These are phyloP conservation scores for Agrilus mali DNA, from an alignment of 2,888 invertebrate genomes.

Conservation along the genomic window DNA sequence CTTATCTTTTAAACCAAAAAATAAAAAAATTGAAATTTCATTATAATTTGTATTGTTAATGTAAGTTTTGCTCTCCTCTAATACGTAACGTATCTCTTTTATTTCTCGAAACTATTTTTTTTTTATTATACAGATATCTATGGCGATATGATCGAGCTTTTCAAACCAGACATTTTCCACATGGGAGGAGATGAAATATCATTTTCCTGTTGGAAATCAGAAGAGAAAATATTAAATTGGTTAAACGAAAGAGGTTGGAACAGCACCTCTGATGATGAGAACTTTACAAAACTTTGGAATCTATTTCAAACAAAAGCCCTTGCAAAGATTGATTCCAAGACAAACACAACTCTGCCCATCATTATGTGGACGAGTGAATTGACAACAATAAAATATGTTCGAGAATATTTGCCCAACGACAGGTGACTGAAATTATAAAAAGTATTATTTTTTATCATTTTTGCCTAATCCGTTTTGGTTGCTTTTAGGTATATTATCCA, in stretches of 20 bases:
- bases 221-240: constrained; percentile 52
- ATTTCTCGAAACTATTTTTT: no score
- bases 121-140: constrained; percentile 45
- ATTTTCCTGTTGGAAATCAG: constrained; percentile 64
- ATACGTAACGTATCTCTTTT: no score
- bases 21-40: no score
- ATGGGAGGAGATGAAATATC: constrained; percentile 79
- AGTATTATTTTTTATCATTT: no score
- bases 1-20: no score
- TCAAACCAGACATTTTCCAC: constrained; percentile 67
- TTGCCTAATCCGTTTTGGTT: no score
- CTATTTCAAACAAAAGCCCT: constrained; percentile 61
- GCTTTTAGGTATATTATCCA: constrained; percentile 59
- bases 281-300: constrained; percentile 60
- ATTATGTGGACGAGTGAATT: constrained; percentile 75
- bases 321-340: constrained; percentile 40
- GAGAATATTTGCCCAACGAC: constrained; percentile 52
- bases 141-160: constrained; percentile 58
- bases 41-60: neutral
- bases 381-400: constrained; percentile 52
- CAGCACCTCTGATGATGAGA: constrained; percentile 31
- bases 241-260: constrained; percentile 51
- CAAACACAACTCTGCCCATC: constrained; percentile 44
- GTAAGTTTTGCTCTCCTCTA: neutral
- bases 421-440: constrained; percentile 24